phyloP scores from a whole-genome alignment of 2,888 invertebrate genomes.

The Bugula neritina region DNA sequence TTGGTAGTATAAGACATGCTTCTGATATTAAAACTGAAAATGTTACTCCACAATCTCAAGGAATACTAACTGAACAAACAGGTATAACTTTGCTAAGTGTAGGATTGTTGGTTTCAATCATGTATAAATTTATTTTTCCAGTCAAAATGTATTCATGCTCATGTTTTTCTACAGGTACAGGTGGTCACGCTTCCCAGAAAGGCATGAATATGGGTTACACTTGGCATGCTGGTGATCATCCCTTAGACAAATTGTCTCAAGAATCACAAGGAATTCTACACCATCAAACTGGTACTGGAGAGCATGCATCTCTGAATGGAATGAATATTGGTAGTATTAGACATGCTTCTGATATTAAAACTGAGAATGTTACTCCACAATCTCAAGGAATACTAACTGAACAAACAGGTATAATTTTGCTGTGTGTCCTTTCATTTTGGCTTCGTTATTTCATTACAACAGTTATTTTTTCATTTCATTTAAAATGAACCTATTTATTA shows the following conservation, averaged over 20 bases:
- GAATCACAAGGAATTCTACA: no score
- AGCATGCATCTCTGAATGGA: background rate
- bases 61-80: background rate
- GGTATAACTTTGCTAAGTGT: background rate
- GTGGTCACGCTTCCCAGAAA: background rate
- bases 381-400: background rate
- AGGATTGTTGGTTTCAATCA: background rate
- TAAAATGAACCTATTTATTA: no score
- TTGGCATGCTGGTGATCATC: no score
- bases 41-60: constrained; percentile 3
- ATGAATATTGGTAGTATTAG: background rate
- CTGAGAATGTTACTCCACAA: background rate
- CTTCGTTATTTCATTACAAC: no score
- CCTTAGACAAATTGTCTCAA: no score
- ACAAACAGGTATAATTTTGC: constrained; percentile 37
- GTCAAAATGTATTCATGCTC: no score
- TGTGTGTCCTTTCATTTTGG: no score
- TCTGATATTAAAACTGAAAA: background rate
- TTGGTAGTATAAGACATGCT: background rate
- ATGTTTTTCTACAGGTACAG: no score
- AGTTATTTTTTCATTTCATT: no score
- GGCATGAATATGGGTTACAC: background rate
- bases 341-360: background rate
- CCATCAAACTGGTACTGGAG: constrained; percentile 15
- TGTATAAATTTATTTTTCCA: background rate